phyloP scores from a whole-genome alignment of 2,888 invertebrate species.

The Drosophila paranaensis region DNA sequence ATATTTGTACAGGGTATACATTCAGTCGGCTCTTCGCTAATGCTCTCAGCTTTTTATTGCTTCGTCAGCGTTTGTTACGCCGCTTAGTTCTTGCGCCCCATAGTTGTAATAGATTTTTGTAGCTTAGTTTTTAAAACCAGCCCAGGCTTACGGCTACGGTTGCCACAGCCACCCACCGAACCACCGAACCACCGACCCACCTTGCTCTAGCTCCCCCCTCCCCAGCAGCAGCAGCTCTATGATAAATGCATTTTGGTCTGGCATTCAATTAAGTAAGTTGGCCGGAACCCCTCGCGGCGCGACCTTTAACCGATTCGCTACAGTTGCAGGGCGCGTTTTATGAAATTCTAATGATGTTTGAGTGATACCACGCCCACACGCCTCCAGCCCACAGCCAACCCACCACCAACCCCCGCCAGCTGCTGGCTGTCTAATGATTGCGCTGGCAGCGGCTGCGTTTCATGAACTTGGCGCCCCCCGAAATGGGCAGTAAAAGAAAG shows the following conservation, averaged over 20 bases:
- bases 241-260: conserved; percentile 75
- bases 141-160: conserved; percentile 36
- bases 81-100: conserved; percentile 50
- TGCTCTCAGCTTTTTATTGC: conserved; percentile 65
- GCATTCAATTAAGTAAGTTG: conserved; percentile 74
- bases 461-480: conserved; percentile 59
- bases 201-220: background rate
- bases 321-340: conserved; percentile 65
- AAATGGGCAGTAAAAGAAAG: conserved; percentile 66
- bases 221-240: conserved; percentile 23
- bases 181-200: background rate
- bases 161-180: background rate
- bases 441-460: conserved; percentile 62
- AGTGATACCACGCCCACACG: conserved; percentile 56
- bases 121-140: conserved; percentile 59
- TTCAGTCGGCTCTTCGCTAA: conserved; percentile 12
- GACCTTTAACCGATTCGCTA: conserved; percentile 59
- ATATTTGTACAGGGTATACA: conserved; percentile 6
- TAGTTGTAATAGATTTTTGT: conserved; percentile 67
- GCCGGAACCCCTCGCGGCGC: conserved; percentile 31
- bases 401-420: background rate
- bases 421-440: conserved; percentile 38
- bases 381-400: background rate
- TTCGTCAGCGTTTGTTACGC: conserved; percentile 68
- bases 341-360: conserved; percentile 73